These are phyloP conservation scores for Acleris sparsana DNA, from an alignment of 2,888 invertebrate species.

Conservation along the genomic window DNA sequence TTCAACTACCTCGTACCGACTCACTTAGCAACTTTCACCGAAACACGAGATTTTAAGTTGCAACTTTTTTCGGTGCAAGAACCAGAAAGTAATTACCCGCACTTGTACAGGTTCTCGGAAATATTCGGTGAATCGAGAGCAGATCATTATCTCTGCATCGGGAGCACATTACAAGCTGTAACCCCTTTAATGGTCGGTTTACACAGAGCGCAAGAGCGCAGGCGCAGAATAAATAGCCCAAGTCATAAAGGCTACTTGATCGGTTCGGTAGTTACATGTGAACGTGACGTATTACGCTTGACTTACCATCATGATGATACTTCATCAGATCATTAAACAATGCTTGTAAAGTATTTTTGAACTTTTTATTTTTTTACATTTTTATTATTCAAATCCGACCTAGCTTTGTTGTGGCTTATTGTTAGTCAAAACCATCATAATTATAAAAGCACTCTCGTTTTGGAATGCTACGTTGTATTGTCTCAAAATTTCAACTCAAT, in stretches of 20 bases:
- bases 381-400: no score
- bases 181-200: slow-evolving; percentile 10
- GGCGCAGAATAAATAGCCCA: not conserved
- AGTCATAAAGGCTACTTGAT: not conserved
- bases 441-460: no score
- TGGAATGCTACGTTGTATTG: no score
- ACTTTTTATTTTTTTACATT: no score
- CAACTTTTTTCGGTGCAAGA: slow-evolving; percentile 31
- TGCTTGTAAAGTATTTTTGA: no score
- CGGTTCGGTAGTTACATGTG: no score
- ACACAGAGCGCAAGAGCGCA: slow-evolving; percentile 3
- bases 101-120: slow-evolving; percentile 29
- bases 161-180: slow-evolving; percentile 10
- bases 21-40: slow-evolving; percentile 66
- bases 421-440: no score
- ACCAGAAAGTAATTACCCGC: slow-evolving; percentile 28
- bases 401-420: no score
- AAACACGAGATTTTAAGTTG: slow-evolving; percentile 32
- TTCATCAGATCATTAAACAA: no score
- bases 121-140: slow-evolving; percentile 29
- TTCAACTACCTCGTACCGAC: slow-evolving; percentile 53
- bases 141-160: slow-evolving; percentile 22
- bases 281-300: no score
- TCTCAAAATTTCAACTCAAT: no score
- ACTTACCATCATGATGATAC: no score